phyloP scores from a whole-genome alignment of 2,797 vertebrate genomes.

The Acridotheres tristis region DNA sequence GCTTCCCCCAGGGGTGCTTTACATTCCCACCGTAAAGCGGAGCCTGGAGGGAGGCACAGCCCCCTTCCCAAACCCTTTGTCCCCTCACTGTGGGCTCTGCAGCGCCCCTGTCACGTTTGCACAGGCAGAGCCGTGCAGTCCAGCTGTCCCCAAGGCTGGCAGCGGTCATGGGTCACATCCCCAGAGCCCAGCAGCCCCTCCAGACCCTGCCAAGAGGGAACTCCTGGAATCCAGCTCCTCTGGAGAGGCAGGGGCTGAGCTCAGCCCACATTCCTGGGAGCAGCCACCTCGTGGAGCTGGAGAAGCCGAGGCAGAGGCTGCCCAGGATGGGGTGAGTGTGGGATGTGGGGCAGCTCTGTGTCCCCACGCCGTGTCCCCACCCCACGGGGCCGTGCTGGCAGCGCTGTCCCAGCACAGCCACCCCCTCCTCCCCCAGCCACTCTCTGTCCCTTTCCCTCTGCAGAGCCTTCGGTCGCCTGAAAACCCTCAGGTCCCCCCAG shows the following conservation, averaged over 20 bases:
- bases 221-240: not conserved
- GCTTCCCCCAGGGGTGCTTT: rapidly evolving
- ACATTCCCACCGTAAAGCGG: not conserved
- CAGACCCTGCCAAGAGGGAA: not conserved
- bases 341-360: not conserved
- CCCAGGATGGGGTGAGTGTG: rapidly evolving
- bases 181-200: not conserved
- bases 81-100: not conserved
- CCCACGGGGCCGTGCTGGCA: not conserved
- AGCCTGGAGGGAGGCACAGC: not conserved
- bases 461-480: not conserved
- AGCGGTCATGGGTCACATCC: not conserved
- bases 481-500: rapidly evolving
- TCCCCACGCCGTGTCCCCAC: rapidly evolving
- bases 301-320: not conserved
- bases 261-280: rapidly evolving
- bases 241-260: not conserved
- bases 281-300: rapidly evolving
- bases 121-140: not conserved
- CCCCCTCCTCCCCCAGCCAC: not conserved
- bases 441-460: not conserved
- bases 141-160: not conserved
- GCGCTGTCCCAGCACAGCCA: not conserved
- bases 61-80: not conserved
- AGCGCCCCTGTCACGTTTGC: rapidly evolving